Conservation (phyloP, 2,888 invertebrate species). For the Caenorhabditis sp. region DNA sequence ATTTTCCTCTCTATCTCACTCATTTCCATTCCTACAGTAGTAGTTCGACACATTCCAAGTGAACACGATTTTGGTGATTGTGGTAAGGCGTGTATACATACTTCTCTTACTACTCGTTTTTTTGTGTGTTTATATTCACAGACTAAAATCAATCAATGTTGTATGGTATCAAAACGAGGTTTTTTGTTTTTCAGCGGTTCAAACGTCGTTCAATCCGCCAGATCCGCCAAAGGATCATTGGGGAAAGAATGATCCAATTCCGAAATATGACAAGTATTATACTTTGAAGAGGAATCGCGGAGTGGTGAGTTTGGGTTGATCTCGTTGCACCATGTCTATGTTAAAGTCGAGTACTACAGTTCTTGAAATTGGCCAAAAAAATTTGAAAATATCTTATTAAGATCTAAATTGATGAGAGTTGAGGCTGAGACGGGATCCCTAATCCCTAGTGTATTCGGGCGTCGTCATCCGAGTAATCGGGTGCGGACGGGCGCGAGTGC, state of each 20-base stretch:
- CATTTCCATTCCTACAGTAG: not conserved
- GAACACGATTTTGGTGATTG: not conserved
- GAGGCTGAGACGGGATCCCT: too few species aligned
- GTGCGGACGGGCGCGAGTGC: too few species aligned
- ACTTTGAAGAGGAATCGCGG: slow-evolving; percentile 59
- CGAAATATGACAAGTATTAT: slow-evolving; percentile 59
- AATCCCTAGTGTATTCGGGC: too few species aligned
- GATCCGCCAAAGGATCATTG: slow-evolving; percentile 70
- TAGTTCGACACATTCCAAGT: not conserved
- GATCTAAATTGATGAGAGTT: too few species aligned
- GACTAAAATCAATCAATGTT: not conserved
- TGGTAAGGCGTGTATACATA: slow-evolving; percentile 7
- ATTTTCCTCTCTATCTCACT: not conserved
- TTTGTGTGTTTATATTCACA: slow-evolving; percentile 2
- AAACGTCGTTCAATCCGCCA: slow-evolving; percentile 69
- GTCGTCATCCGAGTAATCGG: too few species aligned
- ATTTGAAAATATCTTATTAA: too few species aligned
- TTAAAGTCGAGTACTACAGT: too few species aligned
- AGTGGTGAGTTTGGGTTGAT: slow-evolving; percentile 46
- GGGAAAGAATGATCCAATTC: slow-evolving; percentile 62
- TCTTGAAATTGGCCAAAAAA: too few species aligned
- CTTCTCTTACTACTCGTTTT: not conserved
- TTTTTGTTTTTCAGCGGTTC: slow-evolving; percentile 58
- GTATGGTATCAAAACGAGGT: not conserved
- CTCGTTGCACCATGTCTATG: too few species aligned